Base-by-base conservation (phyloP, 2,113 vertebrate genomes). In the Pollachius pollachius region DNA sequence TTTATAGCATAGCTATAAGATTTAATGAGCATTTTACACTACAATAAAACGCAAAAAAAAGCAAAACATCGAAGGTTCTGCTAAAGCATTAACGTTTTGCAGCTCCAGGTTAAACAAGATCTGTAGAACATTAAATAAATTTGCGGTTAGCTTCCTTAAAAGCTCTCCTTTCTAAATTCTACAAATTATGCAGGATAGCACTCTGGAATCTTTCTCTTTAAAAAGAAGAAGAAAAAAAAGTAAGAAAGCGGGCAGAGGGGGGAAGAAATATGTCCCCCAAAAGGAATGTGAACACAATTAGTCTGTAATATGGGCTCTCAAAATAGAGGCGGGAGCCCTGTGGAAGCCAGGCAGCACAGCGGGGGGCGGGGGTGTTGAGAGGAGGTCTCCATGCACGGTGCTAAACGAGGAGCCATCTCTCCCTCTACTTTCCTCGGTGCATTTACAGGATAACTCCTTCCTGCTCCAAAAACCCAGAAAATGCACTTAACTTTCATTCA, bases 391-490 rank as follows among this genome's bases (percentile, higher is more conserved):
- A 68, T 83, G 81, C 69, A 52, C 73, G 18, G 62, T 72, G 78
- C 63, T 79, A 80, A 84, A 84, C 63, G 70, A 80, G 79, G 77
- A 74, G 75, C 74, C 67, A 25, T 76, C 70, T 66, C 68, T 68
- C 59, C 37, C 69, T 48, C 41, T 48, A 2, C 41, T 9, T 65
- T 64, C 72, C 71, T 54, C 59, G 4, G 67, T 61, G 69, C 69
- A 74, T 13, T 76, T 73, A 78, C 69, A 54, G 64, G 72, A 81
- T 69, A 87, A 81, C 74, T 81, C 41, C 75, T 15, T 68, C 69
- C 75, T 82, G 83, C 84, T 86, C 85, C 80, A 84, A 86, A 89
- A 90, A 89, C 77, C 79, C 71, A 86, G 79, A 91, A 89, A 90
- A 85, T 80, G 65, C 81, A 86, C 82, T 84, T 83, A 70, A 85